These are phyloP conservation scores for Malacoraja senta DNA, from an alignment of 2,797 vertebrate species.

Conservation along the genomic window DNA sequence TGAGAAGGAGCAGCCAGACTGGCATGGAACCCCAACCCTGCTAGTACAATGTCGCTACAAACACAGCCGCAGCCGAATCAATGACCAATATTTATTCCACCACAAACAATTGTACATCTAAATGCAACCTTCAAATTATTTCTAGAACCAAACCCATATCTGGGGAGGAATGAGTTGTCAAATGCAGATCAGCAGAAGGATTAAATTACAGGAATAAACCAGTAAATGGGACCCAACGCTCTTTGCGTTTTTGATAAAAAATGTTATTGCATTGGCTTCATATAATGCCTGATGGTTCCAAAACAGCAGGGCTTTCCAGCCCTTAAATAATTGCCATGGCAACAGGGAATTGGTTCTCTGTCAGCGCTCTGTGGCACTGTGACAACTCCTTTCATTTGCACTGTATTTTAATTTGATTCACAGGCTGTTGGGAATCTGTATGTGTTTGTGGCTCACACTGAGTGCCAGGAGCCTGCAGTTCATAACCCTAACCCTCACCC, in stretches of 20 bases:
- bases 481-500: too few species aligned
- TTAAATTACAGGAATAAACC: neutral
- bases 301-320: neutral
- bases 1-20: neutral
- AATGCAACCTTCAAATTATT: neutral
- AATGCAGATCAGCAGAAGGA: neutral
- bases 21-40: neutral
- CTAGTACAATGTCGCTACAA: neutral
- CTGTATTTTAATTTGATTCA: constrained; percentile 21
- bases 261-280: neutral
- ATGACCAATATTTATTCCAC: neutral
- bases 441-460: neutral
- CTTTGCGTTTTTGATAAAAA: too few species aligned
- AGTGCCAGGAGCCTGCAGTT: too few species aligned
- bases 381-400: constrained; percentile 18
- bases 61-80: neutral
- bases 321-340: neutral
- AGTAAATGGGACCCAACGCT: neutral
- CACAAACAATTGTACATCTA: neutral
- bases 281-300: neutral
- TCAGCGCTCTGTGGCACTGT: neutral
- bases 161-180: neutral
- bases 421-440: neutral
- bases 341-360: constrained; percentile 5
- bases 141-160: neutral